Conservation (phyloP, 2,797 vertebrate genomes). For the Astyanax mexicanus region DNA sequence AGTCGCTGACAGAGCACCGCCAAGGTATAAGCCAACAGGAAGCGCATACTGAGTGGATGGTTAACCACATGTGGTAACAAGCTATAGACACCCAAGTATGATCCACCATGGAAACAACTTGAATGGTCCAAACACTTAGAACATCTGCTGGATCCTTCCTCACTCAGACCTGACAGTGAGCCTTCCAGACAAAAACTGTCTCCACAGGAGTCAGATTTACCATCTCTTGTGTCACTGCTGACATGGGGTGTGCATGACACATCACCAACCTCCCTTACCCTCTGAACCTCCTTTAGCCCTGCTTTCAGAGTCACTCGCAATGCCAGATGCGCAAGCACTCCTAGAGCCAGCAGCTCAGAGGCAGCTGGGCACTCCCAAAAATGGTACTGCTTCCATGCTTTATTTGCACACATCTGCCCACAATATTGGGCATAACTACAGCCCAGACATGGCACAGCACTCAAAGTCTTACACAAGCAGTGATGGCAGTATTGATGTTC, state of each 20-base stretch:
- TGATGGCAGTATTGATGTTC: conserved; percentile 86
- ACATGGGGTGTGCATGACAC: background rate
- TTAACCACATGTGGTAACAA: conserved; percentile 83
- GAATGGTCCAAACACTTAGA: conserved; percentile 60
- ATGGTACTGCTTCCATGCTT: conserved; percentile 89
- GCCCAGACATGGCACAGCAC: conserved; percentile 80
- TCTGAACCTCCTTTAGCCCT: conserved; percentile 73
- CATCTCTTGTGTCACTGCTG: background rate
- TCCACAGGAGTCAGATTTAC: background rate
- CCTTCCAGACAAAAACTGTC: background rate
- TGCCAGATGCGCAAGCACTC: conserved; percentile 87
- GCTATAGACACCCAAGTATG: conserved; percentile 84
- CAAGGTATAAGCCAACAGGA: conserved; percentile 83
- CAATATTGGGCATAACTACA: conserved; percentile 92
- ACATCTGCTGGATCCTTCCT: conserved; percentile 10
- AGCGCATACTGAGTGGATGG: conserved; percentile 81
- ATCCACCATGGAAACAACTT: conserved; percentile 69
- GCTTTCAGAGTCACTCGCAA: conserved; percentile 86
- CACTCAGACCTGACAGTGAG: conserved; percentile 2
- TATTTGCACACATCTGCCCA: conserved; percentile 76
- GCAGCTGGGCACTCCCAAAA: conserved; percentile 85
- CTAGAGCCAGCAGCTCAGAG: conserved; percentile 78
- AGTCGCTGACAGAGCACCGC: conserved; percentile 82
- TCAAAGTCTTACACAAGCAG: conserved; percentile 81
- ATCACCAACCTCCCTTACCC: conserved; percentile 48